Percentiles rank a stretch among this genome's conserved stretches.
phyloP scores from a whole-genome alignment of 2,888 invertebrate genomes.

The Hirtodrosophila confusa region DNA sequence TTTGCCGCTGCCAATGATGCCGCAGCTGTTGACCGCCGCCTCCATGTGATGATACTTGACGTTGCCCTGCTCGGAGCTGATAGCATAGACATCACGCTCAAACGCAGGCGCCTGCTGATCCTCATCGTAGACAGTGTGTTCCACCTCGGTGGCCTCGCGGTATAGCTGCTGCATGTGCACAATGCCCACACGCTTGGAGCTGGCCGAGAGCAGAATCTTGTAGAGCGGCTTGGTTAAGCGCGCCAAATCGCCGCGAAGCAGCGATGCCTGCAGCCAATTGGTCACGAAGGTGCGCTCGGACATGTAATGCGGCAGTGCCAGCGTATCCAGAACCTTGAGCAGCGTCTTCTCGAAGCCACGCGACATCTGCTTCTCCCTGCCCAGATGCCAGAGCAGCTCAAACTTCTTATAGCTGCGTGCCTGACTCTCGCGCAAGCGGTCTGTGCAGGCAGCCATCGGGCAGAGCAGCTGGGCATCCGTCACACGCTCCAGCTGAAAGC shows the following conservation, averaged over 20 bases:
- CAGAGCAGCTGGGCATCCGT: conserved; percentile 82
- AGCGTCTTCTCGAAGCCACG: conserved; percentile 86
- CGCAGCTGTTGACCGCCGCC: conserved; percentile 54
- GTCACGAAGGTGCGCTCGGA: conserved; percentile 86
- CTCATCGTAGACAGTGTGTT: conserved; percentile 33
- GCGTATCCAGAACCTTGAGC: conserved; percentile 86
- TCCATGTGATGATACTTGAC: conserved; percentile 85
- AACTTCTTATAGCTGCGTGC: conserved; percentile 84
- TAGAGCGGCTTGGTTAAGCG: conserved; percentile 91
- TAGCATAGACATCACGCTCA: conserved; percentile 89
- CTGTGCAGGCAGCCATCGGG: conserved; percentile 69
- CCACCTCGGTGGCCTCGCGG: conserved; percentile 84
- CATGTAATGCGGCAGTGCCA: conserved; percentile 82
- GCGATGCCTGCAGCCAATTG: conserved; percentile 90
- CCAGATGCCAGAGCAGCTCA: conserved; percentile 89
- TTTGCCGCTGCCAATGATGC: conserved; percentile 56
- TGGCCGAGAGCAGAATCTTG: conserved; percentile 90
- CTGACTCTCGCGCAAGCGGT: conserved; percentile 82
- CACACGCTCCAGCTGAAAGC: conserved; percentile 81
- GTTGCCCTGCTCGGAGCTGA: conserved; percentile 92
- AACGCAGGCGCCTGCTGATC: conserved; percentile 60
- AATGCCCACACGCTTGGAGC: conserved; percentile 92
- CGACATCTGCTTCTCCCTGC: conserved; percentile 87
- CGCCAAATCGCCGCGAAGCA: conserved; percentile 91
- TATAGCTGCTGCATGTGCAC: conserved; percentile 88